These are phyloP conservation scores for Dorcus parallelipipedus DNA, from an alignment of 2,888 invertebrate species.

Conservation along the genomic window DNA sequence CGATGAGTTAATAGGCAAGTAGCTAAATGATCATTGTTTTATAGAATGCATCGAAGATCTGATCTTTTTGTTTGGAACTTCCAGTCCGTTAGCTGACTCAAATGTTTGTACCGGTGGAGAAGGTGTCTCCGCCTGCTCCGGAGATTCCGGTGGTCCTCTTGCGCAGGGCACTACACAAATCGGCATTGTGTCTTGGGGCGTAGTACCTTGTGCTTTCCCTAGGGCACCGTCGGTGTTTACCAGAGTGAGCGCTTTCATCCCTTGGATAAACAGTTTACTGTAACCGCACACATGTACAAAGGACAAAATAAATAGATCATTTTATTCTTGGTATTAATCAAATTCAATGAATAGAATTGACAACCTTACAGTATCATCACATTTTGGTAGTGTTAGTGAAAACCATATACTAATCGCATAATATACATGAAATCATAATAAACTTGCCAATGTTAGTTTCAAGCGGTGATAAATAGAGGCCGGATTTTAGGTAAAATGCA, in stretches of 20 bases:
- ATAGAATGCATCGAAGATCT: slow-evolving; percentile 49
- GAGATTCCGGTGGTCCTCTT: slow-evolving; percentile 57
- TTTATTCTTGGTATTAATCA: no score
- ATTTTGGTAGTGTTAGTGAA: no score
- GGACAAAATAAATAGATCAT: no score
- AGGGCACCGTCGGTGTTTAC: slow-evolving; percentile 56
- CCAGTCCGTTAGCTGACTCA: slow-evolving; percentile 48
- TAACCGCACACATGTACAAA: not conserved
- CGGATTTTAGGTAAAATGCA: no score
- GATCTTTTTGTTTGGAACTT: slow-evolving; percentile 38
- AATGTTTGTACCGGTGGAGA: slow-evolving; percentile 53
- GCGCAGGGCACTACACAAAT: slow-evolving; percentile 42
- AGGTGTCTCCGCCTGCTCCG: slow-evolving; percentile 49
- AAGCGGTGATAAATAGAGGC: no score
- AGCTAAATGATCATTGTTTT: no score
- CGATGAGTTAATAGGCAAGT: no score
- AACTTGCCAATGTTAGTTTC: no score
- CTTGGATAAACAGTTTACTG: slow-evolving; percentile 43
- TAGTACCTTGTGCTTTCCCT: slow-evolving; percentile 51
- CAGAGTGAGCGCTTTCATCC: slow-evolving; percentile 49
- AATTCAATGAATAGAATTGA: no score
- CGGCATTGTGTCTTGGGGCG: slow-evolving; percentile 56
- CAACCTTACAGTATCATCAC: no score
- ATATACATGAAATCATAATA: no score
- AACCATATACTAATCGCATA: no score